A percentile compares a stretch with the other conserved stretches of the same genome.
phyloP scores from a whole-genome alignment of 2,113 vertebrate genomes.

The Hucho hucho region DNA sequence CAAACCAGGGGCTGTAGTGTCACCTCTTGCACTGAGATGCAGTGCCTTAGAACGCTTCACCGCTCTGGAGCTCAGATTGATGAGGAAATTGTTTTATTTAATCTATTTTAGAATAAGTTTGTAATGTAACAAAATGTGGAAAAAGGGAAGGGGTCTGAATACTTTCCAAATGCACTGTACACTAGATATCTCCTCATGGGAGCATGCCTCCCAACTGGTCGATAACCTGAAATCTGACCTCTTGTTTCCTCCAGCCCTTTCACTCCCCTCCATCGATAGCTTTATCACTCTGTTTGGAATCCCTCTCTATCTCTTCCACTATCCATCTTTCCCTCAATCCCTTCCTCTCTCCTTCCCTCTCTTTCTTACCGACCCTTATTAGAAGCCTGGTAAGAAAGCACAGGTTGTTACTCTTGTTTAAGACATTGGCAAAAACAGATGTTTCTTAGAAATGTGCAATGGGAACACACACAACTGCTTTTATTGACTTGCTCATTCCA shows the following conservation, averaged over 20 bases:
- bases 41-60: too few relatives aligned
- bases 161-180: too few relatives aligned
- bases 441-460: too few relatives aligned
- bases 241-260: constrained; percentile 56
- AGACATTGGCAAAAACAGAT: not conserved
- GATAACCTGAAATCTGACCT: constrained; percentile 62
- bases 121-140: too few relatives aligned
- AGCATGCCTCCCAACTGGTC: constrained; percentile 36
- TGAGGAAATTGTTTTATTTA: too few relatives aligned
- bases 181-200: constrained; percentile 26
- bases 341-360: constrained; percentile 5
- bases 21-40: too few relatives aligned
- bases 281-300: not conserved
- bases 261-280: constrained; percentile 38
- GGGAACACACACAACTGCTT: not conserved
- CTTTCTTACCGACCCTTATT: not conserved
- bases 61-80: too few relatives aligned
- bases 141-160: too few relatives aligned
- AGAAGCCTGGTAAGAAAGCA: too few relatives aligned
- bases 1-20: too few relatives aligned
- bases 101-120: too few relatives aligned
- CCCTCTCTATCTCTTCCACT: not conserved
- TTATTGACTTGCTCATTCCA: not conserved
- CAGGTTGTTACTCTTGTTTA: not conserved
- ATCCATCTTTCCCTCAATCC: not conserved